These are phyloP conservation scores for Fopius arisanus DNA, from an alignment of 1,140 invertebrate species.

Conservation along the genomic window DNA sequence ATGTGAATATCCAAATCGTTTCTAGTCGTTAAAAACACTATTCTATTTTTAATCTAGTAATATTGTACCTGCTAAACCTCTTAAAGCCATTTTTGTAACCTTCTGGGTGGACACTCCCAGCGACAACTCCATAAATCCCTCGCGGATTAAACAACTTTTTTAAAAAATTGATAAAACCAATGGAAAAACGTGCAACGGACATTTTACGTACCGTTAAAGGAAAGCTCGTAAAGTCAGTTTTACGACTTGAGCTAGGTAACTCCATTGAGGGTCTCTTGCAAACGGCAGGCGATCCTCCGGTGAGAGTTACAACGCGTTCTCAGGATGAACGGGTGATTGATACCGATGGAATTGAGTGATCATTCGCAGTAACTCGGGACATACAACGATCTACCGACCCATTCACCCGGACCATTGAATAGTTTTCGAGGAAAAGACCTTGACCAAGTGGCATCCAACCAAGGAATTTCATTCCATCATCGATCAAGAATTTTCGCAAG, in stretches of 20 bases:
- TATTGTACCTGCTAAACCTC: not conserved
- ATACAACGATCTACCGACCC: constrained; percentile 35
- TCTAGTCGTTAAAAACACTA: constrained; percentile 48
- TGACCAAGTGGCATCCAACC: constrained; percentile 33
- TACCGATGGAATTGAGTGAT: constrained; percentile 56
- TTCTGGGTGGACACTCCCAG: too few relatives aligned
- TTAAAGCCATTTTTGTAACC: not conserved
- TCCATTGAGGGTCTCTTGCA: constrained; percentile 20
- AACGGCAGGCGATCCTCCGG: constrained; percentile 35
- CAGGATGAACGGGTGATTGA: constrained; percentile 51
- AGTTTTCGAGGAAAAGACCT: constrained; percentile 26
- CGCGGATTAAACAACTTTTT: not conserved
- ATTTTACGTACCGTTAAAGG: constrained; percentile 42
- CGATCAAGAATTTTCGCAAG: too few relatives aligned
- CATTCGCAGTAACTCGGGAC: constrained; percentile 50
- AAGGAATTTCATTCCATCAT: too few relatives aligned
- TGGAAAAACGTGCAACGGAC: constrained; percentile 24
- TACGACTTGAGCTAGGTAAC: constrained; percentile 39
- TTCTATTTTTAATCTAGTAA: constrained; percentile 55
- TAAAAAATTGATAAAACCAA: constrained; percentile 24
- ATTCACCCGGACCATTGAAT: not conserved
- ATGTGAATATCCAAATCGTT: not conserved
- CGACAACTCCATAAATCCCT: too few relatives aligned
- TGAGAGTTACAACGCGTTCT: constrained; percentile 42
- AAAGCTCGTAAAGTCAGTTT: constrained; percentile 59